phyloP scores from a whole-genome alignment of 2,797 vertebrate genomes.

The Lagorchestes hirsutus region DNA sequence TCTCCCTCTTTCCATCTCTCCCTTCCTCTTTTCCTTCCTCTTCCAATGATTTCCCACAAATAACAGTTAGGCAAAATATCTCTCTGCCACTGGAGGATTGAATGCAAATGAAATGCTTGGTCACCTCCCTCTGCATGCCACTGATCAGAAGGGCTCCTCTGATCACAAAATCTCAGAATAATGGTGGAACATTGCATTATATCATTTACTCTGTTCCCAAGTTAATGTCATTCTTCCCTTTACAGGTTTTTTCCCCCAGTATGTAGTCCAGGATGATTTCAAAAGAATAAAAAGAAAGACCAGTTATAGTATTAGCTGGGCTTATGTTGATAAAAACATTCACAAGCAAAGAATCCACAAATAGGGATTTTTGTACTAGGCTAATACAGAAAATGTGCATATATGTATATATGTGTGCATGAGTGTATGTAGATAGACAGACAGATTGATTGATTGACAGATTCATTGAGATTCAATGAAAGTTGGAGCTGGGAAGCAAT shows the following conservation, averaged over 20 bases:
- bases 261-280: neutral
- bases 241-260: neutral
- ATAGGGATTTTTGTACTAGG: neutral
- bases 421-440: no score
- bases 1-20: neutral
- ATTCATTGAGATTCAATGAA: neutral
- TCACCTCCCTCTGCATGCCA: neutral
- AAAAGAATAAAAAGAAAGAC: constrained; percentile 50
- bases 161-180: constrained; percentile 23
- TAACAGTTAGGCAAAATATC: neutral
- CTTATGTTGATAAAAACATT: constrained; percentile 31
- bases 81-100: neutral
- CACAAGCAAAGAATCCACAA: neutral
- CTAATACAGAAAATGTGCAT: neutral
- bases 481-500: neutral
- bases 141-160: constrained; percentile 14
- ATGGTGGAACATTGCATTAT: neutral
- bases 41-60: neutral
- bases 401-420: neutral
- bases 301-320: constrained; percentile 45
- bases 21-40: neutral
- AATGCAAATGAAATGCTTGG: neutral
- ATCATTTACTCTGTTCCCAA: neutral
- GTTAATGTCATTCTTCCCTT: neutral
- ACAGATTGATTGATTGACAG: no score